These are phyloP conservation scores for Ectropis crepuscularia DNA, from an alignment of 2,888 invertebrate genomes.

Conservation along the genomic window DNA sequence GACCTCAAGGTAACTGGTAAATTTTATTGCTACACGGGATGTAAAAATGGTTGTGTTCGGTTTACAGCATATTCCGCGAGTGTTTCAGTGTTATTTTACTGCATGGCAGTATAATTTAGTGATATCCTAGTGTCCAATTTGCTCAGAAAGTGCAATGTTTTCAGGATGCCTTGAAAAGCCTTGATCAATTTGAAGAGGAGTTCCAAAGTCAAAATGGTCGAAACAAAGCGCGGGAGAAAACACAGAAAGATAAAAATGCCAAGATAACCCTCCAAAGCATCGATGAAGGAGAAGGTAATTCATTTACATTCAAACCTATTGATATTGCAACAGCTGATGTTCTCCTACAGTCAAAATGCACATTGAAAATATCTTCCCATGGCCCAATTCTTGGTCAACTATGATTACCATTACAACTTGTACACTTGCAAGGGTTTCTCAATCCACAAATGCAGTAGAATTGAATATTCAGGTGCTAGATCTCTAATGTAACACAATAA, in stretches of 20 bases:
- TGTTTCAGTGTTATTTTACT: constrained; percentile 19
- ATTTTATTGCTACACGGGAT: constrained; percentile 25
- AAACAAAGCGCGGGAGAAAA: constrained; percentile 57
- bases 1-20: constrained; percentile 77
- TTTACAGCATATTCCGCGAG: constrained; percentile 5
- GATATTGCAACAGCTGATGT: background rate
- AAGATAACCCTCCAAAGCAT: constrained; percentile 71
- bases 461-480: too few species aligned
- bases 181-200: constrained; percentile 72
- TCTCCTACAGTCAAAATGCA: background rate
- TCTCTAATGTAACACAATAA: too few species aligned
- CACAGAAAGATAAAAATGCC: constrained; percentile 61
- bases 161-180: constrained; percentile 63
- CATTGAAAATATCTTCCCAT: too few species aligned
- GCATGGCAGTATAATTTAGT: constrained; percentile 12
- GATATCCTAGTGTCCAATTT: constrained; percentile 22
- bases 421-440: too few species aligned
- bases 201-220: constrained; percentile 61
- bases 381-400: too few species aligned
- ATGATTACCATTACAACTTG: too few species aligned
- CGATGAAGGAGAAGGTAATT: constrained; percentile 70
- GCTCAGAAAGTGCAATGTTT: constrained; percentile 46
- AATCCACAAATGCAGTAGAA: too few species aligned
- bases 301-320: background rate
- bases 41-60: constrained; percentile 5